Evolutionary conservation across 2,888 invertebrate species (phyloP).

Genomic region (Nemurella pictetii): DNA sequence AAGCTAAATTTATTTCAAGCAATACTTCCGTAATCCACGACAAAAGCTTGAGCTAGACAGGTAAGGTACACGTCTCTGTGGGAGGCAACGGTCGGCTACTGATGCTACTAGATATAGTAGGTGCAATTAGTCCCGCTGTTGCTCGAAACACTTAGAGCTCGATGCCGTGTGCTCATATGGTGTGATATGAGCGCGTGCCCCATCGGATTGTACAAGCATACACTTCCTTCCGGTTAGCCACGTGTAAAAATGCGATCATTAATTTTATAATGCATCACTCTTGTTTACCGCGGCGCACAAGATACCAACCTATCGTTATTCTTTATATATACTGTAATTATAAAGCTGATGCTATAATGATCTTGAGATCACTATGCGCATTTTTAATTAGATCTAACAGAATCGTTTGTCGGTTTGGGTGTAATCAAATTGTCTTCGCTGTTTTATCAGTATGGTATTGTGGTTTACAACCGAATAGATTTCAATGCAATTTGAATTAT

Average conservation of each 20-base stretch:
- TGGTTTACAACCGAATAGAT: no score
- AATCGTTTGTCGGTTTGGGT: neutral
- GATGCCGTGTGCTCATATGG: neutral
- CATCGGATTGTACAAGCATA: neutral
- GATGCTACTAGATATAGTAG: no score
- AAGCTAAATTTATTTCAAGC: neutral
- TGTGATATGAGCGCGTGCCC: neutral
- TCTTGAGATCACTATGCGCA: neutral
- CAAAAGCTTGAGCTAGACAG: no score
- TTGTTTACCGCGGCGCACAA: neutral
- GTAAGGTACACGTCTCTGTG: neutral
- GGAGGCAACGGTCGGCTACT: no score
- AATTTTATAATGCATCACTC: neutral
- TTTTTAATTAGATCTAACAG: neutral
- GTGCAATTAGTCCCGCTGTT: no score
- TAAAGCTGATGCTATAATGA: neutral
- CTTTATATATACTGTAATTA: neutral
- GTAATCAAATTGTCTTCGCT: neutral
- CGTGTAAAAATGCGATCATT: conserved; percentile 9
- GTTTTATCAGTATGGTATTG: neutral
- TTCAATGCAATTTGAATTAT: no score
- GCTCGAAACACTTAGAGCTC: neutral
- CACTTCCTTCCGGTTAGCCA: conserved; percentile 13
- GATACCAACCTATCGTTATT: neutral
- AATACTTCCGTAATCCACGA: neutral